Conservation (phyloP, 2,888 invertebrate genomes). For the Flexamia atlantica region DNA sequence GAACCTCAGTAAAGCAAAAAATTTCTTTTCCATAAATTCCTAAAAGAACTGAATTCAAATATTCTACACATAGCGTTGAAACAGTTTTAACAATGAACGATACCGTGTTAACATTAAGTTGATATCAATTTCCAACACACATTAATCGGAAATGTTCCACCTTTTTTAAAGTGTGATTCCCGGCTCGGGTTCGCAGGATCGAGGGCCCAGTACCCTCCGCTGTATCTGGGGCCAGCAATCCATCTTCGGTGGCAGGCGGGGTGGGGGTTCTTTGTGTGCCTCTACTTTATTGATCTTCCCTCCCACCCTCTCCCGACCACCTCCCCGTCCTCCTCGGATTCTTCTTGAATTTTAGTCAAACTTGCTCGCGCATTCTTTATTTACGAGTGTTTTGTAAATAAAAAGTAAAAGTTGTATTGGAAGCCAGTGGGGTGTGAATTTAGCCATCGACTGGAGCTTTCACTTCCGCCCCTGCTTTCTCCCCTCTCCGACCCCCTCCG, state of each 20-base stretch:
- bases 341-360: slow-evolving; percentile 58
- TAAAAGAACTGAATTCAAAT: too few relatives aligned
- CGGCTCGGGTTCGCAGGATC: neutral
- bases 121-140: too few relatives aligned
- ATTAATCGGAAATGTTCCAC: too few relatives aligned
- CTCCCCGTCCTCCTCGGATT: slow-evolving; percentile 31
- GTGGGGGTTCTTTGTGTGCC: slow-evolving; percentile 62
- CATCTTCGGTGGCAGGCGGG: slow-evolving; percentile 48
- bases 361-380: slow-evolving; percentile 15
- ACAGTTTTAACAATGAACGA: too few relatives aligned
- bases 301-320: slow-evolving; percentile 4
- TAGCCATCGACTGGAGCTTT: slow-evolving; percentile 37
- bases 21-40: too few relatives aligned
- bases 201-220: slow-evolving; percentile 9
- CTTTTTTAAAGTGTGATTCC: neutral
- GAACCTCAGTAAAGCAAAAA: too few relatives aligned
- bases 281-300: slow-evolving; percentile 62
- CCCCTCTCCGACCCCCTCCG: neutral
- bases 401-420: slow-evolving; percentile 55
- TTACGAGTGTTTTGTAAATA: slow-evolving; percentile 47
- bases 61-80: too few relatives aligned
- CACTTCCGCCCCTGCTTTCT: slow-evolving; percentile 39
- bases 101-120: too few relatives aligned
- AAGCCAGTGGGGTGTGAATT: slow-evolving; percentile 47
- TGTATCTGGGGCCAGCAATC: slow-evolving; percentile 50